phyloP scores from a whole-genome alignment of 1,140 invertebrate genomes.

The Microplitis demolitor region DNA sequence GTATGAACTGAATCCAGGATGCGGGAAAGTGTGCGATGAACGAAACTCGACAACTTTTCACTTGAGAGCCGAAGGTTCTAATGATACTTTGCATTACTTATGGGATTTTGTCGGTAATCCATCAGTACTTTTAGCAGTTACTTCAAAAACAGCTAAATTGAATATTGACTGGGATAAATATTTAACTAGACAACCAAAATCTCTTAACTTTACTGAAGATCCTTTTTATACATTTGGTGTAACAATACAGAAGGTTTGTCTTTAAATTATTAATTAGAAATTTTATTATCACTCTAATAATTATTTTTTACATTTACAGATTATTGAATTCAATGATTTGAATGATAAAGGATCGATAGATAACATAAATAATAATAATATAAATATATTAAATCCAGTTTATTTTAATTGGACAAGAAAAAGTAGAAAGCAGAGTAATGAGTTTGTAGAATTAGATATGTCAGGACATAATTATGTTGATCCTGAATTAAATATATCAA shows the following conservation, averaged over 20 bases:
- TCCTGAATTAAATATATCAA: conserved; percentile 39
- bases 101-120: conserved; percentile 67
- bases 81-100: conserved; percentile 65
- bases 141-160: conserved; percentile 53
- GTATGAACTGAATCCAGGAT: conserved; percentile 48
- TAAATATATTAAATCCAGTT: conserved; percentile 44
- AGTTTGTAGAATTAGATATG: conserved; percentile 55
- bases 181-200: conserved; percentile 39
- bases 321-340: conserved; percentile 65
- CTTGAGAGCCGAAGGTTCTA: conserved; percentile 58
- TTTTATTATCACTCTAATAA: background rate
- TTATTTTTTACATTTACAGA: conserved; percentile 47
- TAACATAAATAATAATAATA: conserved; percentile 36
- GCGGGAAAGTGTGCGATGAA: conserved; percentile 38
- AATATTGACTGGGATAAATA: conserved; percentile 59
- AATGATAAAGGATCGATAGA: conserved; percentile 60
- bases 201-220: conserved; percentile 56
- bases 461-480: conserved; percentile 49
- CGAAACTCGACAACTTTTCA: conserved; percentile 57
- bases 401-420: conserved; percentile 54
- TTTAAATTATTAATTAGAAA: background rate
- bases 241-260: conserved; percentile 63
- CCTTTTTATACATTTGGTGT: conserved; percentile 63
- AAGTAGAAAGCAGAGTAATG: conserved; percentile 45
- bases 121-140: conserved; percentile 60